phyloP scores from a whole-genome alignment of 2,797 vertebrate genomes.

The Oreortyx pictus region DNA sequence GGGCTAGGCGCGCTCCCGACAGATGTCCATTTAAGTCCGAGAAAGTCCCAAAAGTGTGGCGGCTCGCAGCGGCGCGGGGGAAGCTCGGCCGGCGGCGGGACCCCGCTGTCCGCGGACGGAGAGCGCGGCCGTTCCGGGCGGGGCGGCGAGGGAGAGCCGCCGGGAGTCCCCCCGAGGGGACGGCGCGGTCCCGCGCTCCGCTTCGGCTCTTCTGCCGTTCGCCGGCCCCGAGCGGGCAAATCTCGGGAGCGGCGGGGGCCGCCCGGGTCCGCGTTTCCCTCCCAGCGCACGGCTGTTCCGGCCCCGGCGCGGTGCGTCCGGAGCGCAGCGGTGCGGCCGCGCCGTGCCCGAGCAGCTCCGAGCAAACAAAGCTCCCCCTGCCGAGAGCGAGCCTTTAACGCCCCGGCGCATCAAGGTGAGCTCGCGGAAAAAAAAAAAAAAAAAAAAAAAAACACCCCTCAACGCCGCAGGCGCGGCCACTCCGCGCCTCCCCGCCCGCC shows the following conservation, averaged over 20 bases:
- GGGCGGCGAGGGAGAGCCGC: neutral
- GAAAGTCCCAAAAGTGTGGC: conserved; percentile 55
- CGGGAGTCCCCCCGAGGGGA: neutral
- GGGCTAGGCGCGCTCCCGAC: neutral
- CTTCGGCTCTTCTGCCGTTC: neutral
- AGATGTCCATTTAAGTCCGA: conserved; percentile 63
- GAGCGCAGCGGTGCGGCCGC: conserved; percentile 17
- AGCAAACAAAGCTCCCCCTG: conserved; percentile 42
- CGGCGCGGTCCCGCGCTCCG: neutral
- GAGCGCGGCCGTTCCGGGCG: neutral
- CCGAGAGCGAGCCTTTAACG: conserved; percentile 16
- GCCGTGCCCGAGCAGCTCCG: neutral
- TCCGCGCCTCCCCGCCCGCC: neutral
- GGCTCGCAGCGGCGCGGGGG: neutral
- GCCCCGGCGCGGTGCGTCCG: neutral
- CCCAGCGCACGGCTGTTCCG: neutral
- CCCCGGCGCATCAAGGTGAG: conserved; percentile 53
- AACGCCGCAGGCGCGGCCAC: neutral
- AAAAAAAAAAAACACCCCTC: neutral
- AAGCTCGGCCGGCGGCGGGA: neutral
- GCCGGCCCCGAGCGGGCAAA: neutral
- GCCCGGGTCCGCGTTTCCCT: neutral
- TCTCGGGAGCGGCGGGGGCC: neutral
- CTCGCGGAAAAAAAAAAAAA: neutral
- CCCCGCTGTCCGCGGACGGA: neutral